Percentiles rank a stretch among this genome's conserved stretches.
These are phyloP conservation scores for Aphelinus certus DNA, from an alignment of 1,140 invertebrate genomes.

Conservation along the genomic window DNA sequence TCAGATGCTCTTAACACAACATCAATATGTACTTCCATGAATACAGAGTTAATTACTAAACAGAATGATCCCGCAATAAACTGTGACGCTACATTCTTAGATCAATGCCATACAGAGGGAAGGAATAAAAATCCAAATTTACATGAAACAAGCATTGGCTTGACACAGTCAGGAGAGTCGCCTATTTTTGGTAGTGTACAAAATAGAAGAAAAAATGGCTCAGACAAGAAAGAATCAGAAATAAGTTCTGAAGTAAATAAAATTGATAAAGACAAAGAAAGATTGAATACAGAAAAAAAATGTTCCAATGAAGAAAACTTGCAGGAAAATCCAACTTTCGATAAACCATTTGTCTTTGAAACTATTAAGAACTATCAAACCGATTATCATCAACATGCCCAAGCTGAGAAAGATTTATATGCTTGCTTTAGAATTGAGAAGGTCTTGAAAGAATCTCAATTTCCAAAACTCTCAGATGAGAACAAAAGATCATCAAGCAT, in stretches of 20 bases:
- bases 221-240: conserved; percentile 7
- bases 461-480: not conserved
- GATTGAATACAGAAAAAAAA: not conserved
- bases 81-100: too few species aligned
- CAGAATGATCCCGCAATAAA: too few species aligned
- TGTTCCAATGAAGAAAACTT: not conserved
- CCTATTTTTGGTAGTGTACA: conserved; percentile 60
- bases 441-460: conserved; percentile 45
- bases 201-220: conserved; percentile 49
- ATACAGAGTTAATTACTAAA: too few species aligned
- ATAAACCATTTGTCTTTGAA: conserved; percentile 44
- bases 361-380: conserved; percentile 56
- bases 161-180: conserved; percentile 41
- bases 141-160: too few species aligned
- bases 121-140: too few species aligned
- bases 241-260: not conserved
- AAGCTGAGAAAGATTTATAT: conserved; percentile 56
- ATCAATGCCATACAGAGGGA: too few species aligned
- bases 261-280: conserved; percentile 10
- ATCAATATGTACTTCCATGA: too few species aligned
- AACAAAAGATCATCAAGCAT: conserved; percentile 39
- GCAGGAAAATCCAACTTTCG: not conserved
- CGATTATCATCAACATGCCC: conserved; percentile 52
- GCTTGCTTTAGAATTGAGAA: conserved; percentile 51
- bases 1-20: not conserved